Base-by-base conservation (phyloP, 2,888 invertebrate genomes). In the Netelia fuscicornis region DNA sequence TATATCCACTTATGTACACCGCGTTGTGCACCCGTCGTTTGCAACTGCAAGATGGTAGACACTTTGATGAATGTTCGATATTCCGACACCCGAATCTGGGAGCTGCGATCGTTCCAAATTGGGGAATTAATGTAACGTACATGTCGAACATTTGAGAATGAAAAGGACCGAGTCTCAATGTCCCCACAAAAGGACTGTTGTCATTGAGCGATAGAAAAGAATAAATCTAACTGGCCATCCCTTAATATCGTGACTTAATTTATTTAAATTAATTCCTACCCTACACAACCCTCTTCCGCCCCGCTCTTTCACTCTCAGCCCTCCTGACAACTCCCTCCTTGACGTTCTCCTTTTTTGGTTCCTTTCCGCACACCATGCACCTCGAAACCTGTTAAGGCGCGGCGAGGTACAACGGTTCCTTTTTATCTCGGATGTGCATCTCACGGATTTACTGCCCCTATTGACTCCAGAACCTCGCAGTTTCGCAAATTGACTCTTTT, bases 271-370 rank as follows among this genome's bases (percentile, higher is more conserved):
- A 20, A 20, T 20, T 1, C 20, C 20, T 20, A 20, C 20, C 20
- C 20, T 20, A 20, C 20, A 20, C 20, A 20, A 20, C 68, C 54
- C 64, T 62, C 67, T 65, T n/a, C 48, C 48, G 30, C 72, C 23
- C 44, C 64, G 5, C 11, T 64, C 25, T 42, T 68, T 64, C 62
- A 78, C 74, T 54, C 48, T 48, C 13, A 37, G 37, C 37, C 37
- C 37, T 44, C 85, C 85, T 85, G 87, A 87, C 86, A 87, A 87
- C 83, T 87, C 84, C 84, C 87, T 89, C 90, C 11, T 58, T 54
- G 30, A 25, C 65, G 37, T 76, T 56, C 72, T 52, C 77, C 42
- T 78, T 58, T 78, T 58, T 71, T 65, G 20, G 20, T 54, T 58
- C 23, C 77, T 11, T 62, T 23, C 30, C 72, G 77, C 65, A 67